Evolutionary conservation across 1,140 invertebrate genomes (phyloP), one percentile per base, ranked within the genome.

Genomic region (Pogonognathellus flavescens): DNA sequence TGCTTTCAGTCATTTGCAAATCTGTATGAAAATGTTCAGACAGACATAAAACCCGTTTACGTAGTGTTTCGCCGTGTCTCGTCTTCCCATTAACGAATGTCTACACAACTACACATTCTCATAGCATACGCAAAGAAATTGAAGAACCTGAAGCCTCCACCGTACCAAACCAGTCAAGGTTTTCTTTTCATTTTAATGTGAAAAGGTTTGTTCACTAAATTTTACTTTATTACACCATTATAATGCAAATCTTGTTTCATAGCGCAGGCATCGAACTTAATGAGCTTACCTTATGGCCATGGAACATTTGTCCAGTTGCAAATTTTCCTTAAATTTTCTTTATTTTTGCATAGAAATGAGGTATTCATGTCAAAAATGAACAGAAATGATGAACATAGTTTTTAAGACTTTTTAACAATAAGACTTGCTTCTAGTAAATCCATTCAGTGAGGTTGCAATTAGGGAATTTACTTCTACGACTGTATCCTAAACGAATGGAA

Each of bases 281-380:
- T 25, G 10, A 66, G 22, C 20, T 66, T 66, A 9, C 11, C 62
- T 31, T 66, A 55, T 55, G 53, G 11, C 11, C 53, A 11, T 14
- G 9, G 7, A 76, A 13, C 41, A 49, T 76, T 25, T 49, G 16
- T 76, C 14, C 13, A 49, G 25, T 50, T 50, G 70, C 70, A 41
- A 76, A 49, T 76, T 50, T 70, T 18, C 41, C 14, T 50, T 49
- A 16, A 76, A 76, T 49, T 76, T 31, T 76, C n/a, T 18, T 31
- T 6, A 41, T 49, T 76, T 76, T 76, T 76, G 70, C 70, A 76
- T 76, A 76, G 70, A 31, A 76, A 76, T 76, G 25, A 76, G 70
- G 20, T 76, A 25, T 76, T 76, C n/a, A 76, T 76, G 41, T 76
- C 70, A 76, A 76, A 41, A 50, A 41, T 5, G 16, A 14, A 76